Percentiles rank a stretch among this genome's conserved stretches.
These are phyloP conservation scores for Oscheius onirici DNA, from an alignment of 2,888 invertebrate species.

Conservation along the genomic window DNA sequence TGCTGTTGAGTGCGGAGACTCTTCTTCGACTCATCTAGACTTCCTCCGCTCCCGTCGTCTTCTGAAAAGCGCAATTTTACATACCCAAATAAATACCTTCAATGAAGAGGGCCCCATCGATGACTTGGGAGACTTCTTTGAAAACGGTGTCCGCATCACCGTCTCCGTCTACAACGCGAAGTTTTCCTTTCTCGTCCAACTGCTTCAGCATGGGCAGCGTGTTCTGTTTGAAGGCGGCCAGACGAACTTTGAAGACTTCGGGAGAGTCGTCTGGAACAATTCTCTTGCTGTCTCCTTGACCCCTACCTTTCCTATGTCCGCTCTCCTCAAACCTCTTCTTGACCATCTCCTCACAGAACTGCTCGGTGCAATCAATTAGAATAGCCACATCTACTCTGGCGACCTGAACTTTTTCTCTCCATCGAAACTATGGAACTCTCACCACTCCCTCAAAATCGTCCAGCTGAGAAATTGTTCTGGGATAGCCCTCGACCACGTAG, in stretches of 20 bases:
- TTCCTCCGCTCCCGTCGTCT: constrained; percentile 52
- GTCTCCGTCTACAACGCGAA: constrained; percentile 80
- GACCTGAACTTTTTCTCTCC: constrained; percentile 42
- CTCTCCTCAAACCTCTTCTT: constrained; percentile 45
- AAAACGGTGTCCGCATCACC: constrained; percentile 65
- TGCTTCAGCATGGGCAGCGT: constrained; percentile 88
- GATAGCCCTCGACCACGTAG: constrained; percentile 74
- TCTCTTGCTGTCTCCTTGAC: background rate
- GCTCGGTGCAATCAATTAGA: constrained; percentile 88
- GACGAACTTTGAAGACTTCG: constrained; percentile 83
- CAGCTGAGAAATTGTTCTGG: constrained; percentile 72
- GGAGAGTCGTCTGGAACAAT: constrained; percentile 81
- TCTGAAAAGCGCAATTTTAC: constrained; percentile 13
- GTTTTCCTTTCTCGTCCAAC: constrained; percentile 83
- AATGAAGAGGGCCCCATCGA: constrained; percentile 65
- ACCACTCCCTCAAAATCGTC: constrained; percentile 70
- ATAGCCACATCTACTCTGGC: constrained; percentile 80
- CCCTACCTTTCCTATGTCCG: constrained; percentile 33
- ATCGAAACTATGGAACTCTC: background rate
- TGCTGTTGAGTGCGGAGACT: constrained; percentile 13
- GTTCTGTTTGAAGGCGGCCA: constrained; percentile 87
- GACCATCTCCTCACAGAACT: constrained; percentile 73
- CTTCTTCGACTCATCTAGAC: constrained; percentile 44
- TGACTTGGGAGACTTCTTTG: constrained; percentile 60
- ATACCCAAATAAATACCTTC: constrained; percentile 56